Base-by-base conservation (phyloP, 2,113 vertebrate species). In the Phalacrocorax brasilianus region DNA sequence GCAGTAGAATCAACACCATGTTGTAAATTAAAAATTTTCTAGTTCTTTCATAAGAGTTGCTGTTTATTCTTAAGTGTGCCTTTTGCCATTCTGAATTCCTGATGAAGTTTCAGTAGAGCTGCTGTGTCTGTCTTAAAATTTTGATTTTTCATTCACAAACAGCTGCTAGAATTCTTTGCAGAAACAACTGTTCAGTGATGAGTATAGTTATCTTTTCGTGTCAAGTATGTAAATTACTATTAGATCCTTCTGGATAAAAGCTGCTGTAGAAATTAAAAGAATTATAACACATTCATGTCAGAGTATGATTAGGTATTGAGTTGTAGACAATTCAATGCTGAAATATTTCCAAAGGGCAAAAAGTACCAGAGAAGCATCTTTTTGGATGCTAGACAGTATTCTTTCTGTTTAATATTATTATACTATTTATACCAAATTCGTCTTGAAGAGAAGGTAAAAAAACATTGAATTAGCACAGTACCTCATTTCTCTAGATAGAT, bases 131-230 rank as follows among this genome's bases (percentile, higher is more conserved):
- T 79, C 35, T 89, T 70, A 45, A 86, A 91, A 52, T 50, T 63
- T 84, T 82, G 44, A 59, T 47, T 47, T 85, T 76, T 71, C n/a
- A 44, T 62, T 89, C 24, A 30, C 42, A 50, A 88, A 75, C 52
- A 83, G 72, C 72, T 92, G 50, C 61, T 78, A 61, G 55, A 89
- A 86, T 79, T 89, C 81, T 89, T 94, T 92, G 73, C 52, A 79
- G 71, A 91, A 73, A 49, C 32, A 83, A 70, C 76, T 61, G 32
- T 71, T 91, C 49, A 81, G 45, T 85, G 20, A 71, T 90, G 32
- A 91, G 17, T 85, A 47, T 56, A 58, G 40, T 76, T 78, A 82
- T 55, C 24, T 82, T 82, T 72, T 67, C 61, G 32, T 85, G 40
- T 79, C 35, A 45, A 73, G 19, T 79, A 76, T 67, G 30, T 79